These are phyloP conservation scores for Malacoctenus gilli DNA, from an alignment of 2,797 vertebrate genomes.

Conservation along the genomic window DNA sequence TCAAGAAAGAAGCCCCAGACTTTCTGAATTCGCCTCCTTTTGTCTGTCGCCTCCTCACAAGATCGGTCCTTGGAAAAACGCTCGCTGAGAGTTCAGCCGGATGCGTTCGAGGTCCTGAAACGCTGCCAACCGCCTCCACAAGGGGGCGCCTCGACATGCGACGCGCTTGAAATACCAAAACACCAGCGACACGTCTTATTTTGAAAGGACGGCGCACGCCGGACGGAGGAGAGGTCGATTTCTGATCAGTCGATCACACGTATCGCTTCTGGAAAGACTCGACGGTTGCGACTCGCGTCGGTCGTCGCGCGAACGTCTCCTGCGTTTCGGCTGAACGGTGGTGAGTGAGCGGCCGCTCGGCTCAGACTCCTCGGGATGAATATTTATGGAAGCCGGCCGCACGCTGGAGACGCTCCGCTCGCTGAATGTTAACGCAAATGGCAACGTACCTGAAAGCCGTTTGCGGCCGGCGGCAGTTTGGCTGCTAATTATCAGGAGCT, in stretches of 20 bases:
- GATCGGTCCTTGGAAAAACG: no score
- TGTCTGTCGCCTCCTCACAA: no score
- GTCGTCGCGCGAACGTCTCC: conserved; percentile 38
- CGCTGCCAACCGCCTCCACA: no score
- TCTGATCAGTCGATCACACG: neutral
- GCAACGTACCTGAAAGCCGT: conserved; percentile 36
- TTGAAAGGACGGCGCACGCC: no score
- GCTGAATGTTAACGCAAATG: conserved; percentile 45
- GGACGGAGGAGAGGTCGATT: neutral
- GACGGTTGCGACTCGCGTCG: conserved; percentile 28
- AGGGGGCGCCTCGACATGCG: no score
- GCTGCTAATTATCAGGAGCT: conserved; percentile 16
- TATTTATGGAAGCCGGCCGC: conserved; percentile 51
- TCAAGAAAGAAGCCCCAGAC: no score
- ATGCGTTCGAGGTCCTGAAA: no score
- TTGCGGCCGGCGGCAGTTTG: conserved; percentile 33
- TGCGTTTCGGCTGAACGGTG: conserved; percentile 39
- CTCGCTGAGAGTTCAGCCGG: no score
- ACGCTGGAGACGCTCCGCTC: conserved; percentile 35
- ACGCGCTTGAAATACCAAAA: no score
- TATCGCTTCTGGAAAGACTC: conserved; percentile 3
- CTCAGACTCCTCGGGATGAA: conserved; percentile 44
- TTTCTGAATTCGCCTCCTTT: no score
- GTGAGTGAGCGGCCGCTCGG: conserved; percentile 48
- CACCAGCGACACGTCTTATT: no score